phyloP scores from a whole-genome alignment of 2,888 invertebrate genomes.

The Axea sp. region DNA sequence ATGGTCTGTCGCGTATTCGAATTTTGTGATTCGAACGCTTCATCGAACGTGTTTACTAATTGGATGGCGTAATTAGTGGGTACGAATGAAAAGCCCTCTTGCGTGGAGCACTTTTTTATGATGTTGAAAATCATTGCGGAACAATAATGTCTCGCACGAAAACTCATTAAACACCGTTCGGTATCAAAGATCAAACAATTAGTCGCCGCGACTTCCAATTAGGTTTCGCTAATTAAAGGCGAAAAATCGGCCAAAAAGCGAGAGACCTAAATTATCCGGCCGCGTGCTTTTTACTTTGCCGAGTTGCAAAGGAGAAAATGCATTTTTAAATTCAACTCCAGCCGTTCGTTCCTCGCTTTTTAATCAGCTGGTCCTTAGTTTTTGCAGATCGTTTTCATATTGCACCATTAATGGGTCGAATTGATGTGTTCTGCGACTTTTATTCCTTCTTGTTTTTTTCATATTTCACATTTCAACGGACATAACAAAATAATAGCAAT shows the following conservation, averaged over 20 bases:
- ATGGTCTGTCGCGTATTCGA: constrained; percentile 2
- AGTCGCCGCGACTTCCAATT: constrained; percentile 38
- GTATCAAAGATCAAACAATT: constrained; percentile 52
- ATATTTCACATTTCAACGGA: no score
- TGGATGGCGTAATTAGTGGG: constrained; percentile 69
- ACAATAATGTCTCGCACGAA: constrained; percentile 53
- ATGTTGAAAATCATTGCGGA: constrained; percentile 43
- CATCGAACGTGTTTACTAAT: constrained; percentile 65
- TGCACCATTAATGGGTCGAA: not conserved
- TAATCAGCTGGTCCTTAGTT: constrained; percentile 24
- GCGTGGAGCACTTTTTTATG: constrained; percentile 20
- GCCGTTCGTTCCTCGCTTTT: constrained; percentile 11
- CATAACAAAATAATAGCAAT: no score
- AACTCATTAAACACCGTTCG: constrained; percentile 40
- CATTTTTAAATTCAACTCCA: constrained; percentile 24
- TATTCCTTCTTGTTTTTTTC: no score
- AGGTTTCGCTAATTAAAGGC: constrained; percentile 50
- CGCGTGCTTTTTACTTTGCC: not conserved
- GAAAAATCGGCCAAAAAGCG: constrained; percentile 36
- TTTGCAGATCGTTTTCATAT: constrained; percentile 3
- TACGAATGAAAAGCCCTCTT: constrained; percentile 62
- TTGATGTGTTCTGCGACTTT: not conserved
- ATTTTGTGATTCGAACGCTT: constrained; percentile 6
- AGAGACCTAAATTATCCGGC: constrained; percentile 27
- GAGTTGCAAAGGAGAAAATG: not conserved